A percentile compares a stretch with the other conserved stretches of the same genome.
Evolutionary conservation across 2,113 vertebrate species (phyloP).

Genomic region (Nycticryphes semicollaris): DNA sequence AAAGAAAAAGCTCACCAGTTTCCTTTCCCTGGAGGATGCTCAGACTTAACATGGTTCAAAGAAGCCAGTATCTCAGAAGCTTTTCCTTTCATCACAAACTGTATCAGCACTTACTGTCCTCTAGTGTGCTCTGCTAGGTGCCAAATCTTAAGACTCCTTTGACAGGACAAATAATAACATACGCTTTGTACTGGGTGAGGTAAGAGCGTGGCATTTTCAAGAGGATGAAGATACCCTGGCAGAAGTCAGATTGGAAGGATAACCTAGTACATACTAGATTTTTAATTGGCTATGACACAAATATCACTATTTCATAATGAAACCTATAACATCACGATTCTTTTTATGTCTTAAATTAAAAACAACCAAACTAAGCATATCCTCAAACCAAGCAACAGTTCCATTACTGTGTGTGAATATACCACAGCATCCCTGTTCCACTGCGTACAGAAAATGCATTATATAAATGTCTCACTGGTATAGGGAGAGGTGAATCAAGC

Average conservation of each 20-base stretch:
- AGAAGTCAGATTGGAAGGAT: not conserved
- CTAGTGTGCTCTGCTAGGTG: not conserved
- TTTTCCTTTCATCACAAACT: not conserved
- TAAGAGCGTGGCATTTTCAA: not conserved
- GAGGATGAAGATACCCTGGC: not conserved
- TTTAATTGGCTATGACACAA: not conserved
- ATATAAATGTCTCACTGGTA: not conserved
- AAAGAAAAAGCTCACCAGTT: not conserved
- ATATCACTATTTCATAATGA: not conserved
- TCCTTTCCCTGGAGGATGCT: not conserved
- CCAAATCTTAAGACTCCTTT: not conserved
- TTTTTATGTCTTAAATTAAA: not conserved
- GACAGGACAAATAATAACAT: not conserved
- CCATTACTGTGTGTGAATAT: not conserved
- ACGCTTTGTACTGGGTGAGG: not conserved
- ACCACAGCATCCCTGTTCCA: not conserved
- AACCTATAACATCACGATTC: rapidly evolving
- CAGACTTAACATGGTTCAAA: not conserved
- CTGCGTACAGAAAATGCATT: not conserved
- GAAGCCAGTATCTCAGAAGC: not conserved
- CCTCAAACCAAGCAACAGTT: not conserved
- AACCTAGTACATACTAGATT: not conserved
- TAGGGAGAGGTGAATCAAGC: constrained; percentile 40
- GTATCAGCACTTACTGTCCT: not conserved
- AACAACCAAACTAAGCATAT: rapidly evolving